Base-by-base conservation (phyloP, 2,888 invertebrate genomes). In the Hemaris fuciformis region DNA sequence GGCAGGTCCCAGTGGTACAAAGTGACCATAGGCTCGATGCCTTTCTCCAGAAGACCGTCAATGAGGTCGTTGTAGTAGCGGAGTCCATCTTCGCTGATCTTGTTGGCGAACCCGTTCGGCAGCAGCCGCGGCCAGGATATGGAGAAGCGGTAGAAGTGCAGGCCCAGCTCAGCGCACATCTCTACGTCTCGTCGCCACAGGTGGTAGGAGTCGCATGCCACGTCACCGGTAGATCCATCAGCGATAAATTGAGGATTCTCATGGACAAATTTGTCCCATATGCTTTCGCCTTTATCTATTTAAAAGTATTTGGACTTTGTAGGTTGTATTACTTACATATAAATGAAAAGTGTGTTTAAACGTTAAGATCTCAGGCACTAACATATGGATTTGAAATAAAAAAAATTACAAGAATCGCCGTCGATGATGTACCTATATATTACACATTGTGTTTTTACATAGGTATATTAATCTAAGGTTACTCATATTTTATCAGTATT, bases 281-380 rank as follows among this genome's bases (percentile, higher is more conserved):
- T 94, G 95, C 60, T 96, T 95, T 63, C 88, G 85, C 48, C 85
- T 84, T 96, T 96, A 96, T 83, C 96, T 96, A 81, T 94, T n/a
- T n/a, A n/a, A n/a, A n/a, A n/a, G n/a, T n/a, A n/a, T n/a, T n/a
- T n/a, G n/a, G n/a, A n/a, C n/a, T n/a, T n/a, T n/a, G n/a, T n/a
- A n/a, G n/a, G n/a, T n/a, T n/a, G n/a, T n/a, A n/a, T n/a, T n/a
- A n/a, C n/a, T n/a, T n/a, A n/a, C n/a, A n/a, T n/a, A n/a, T n/a
- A n/a, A n/a, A n/a, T n/a, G n/a, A n/a, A n/a, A n/a, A n/a, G n/a
- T n/a, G n/a, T n/a, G n/a, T n/a, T n/a, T n/a, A n/a, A n/a, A n/a
- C n/a, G n/a, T n/a, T n/a, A n/a, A n/a, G n/a, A n/a, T n/a, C n/a
- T n/a, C n/a, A n/a, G n/a, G n/a, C n/a, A n/a, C n/a, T n/a, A n/a